These are phyloP conservation scores for Eulemur mongoz DNA, from an alignment of 2,797 vertebrate genomes.

Conservation along the genomic window DNA sequence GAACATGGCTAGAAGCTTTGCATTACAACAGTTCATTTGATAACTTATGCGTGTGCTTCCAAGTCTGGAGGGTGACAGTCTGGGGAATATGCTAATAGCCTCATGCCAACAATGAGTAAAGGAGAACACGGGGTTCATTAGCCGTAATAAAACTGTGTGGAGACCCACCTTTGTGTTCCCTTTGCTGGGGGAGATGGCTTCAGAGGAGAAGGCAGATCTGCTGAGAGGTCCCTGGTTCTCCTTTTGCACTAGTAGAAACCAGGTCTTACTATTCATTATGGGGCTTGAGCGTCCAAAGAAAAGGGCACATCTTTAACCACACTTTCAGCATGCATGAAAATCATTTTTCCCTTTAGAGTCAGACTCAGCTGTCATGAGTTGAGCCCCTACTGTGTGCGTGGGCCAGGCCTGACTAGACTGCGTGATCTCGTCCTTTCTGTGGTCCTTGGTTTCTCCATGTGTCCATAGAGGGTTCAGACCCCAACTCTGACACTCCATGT, in stretches of 20 bases:
- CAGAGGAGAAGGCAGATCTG: not conserved
- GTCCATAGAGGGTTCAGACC: not conserved
- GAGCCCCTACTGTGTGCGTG: not conserved
- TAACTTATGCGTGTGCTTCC: not conserved
- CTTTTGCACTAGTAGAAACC: not conserved
- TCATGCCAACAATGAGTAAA: not conserved
- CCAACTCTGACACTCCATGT: not conserved
- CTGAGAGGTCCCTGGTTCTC: not conserved
- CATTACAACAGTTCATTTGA: not conserved
- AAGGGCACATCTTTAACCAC: not conserved
- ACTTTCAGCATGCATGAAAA: not conserved
- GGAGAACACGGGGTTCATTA: not conserved
- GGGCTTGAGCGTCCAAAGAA: not conserved
- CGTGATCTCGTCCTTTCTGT: not conserved
- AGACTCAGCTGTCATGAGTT: not conserved
- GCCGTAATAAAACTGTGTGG: not conserved
- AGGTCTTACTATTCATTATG: not conserved
- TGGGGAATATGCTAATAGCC: not conserved
- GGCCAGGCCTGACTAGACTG: not conserved
- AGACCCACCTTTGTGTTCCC: not conserved
- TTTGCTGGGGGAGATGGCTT: not conserved
- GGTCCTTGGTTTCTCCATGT: not conserved
- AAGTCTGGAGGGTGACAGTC: not conserved
- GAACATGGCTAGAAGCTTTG: not conserved
- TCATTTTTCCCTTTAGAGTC: not conserved